Evolutionary conservation across 2,888 invertebrate species (phyloP), one percentile per base, ranked within the genome.

Genomic region (Lymantria monacha): DNA sequence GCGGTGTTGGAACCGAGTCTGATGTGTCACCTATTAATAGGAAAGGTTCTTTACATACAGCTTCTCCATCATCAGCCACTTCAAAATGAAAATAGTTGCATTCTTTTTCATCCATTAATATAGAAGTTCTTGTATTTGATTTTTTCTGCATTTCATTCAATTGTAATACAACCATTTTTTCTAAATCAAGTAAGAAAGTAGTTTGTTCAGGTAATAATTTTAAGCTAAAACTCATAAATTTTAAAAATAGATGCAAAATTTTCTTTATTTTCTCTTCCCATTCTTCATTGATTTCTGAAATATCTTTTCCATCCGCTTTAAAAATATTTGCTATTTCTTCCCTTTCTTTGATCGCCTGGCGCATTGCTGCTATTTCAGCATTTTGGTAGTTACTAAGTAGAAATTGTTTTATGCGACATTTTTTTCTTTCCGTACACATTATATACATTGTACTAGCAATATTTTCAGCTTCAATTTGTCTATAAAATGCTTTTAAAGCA

Each of bases 191-290:
- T 46, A 91, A 71, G 69, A 91, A 91, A 1, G 80, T 76, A 12
- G 83, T 66, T 70, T 91, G 91, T 66, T 91, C 89, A 22, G 91
- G 91, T 47, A 91, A 62, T 49, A 91, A 59, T 60, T 87, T 85
- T 12, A 91, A 63, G 53, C 83, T 79, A 55, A 83, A 91, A 62
- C 85, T 84, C 9, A 89, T 78, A 63, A 90, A 91, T 63, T 87
- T 90, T 7, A 88, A 57, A 69, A 91, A 90, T 15, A 91, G 54
- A 48, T 81, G 66, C 0, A 89, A 54, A n/a, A 91, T 69, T 70
- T 88, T 89, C 53, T 75, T 77, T 9, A 84, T 82, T 63, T 85
- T 89, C 1, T 79, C 78, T 72, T 85, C 79, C 88, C 89, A 91
- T 46, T 80, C 72, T 58, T 64, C 74, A 59, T 90, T 87, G 38